These are phyloP conservation scores for Parauchenoglanis punctatus DNA, from an alignment of 2,797 vertebrate genomes.

Conservation along the genomic window DNA sequence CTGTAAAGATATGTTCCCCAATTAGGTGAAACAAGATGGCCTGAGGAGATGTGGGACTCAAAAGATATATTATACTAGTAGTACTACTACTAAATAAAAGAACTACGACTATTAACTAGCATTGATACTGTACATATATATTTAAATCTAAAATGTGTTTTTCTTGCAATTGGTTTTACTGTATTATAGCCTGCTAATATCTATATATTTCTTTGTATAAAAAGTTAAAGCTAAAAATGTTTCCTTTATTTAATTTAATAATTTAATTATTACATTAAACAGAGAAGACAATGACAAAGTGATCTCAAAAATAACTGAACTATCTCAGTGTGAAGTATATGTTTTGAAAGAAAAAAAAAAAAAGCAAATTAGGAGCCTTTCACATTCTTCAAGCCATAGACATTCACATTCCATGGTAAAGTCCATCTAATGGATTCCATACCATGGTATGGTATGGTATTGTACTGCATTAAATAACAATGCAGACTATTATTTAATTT, in stretches of 20 bases:
- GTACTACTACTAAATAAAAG: not conserved
- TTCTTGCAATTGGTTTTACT: not conserved
- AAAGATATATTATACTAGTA: not conserved
- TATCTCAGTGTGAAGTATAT: conserved; percentile 62
- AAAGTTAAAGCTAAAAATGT: not conserved
- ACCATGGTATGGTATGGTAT: no score
- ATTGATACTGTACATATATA: not conserved
- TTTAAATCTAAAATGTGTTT: not conserved
- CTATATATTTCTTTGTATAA: not conserved
- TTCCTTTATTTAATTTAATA: not conserved
- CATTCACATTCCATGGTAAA: not conserved
- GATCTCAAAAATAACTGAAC: conserved; percentile 63
- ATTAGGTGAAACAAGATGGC: conserved; percentile 36
- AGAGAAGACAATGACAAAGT: not conserved
- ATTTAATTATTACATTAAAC: not conserved
- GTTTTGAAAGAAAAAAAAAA: conserved; percentile 43
- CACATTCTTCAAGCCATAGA: not conserved
- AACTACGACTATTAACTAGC: not conserved
- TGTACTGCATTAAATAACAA: not conserved
- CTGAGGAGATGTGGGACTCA: not conserved
- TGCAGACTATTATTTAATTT: not conserved
- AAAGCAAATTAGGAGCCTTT: not conserved
- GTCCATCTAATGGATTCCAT: not conserved
- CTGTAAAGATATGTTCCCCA: conserved; percentile 59
- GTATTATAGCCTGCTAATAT: not conserved